Evolutionary conservation across 2,113 vertebrate species (phyloP).

Genomic region (Phainopepla nitens): DNA sequence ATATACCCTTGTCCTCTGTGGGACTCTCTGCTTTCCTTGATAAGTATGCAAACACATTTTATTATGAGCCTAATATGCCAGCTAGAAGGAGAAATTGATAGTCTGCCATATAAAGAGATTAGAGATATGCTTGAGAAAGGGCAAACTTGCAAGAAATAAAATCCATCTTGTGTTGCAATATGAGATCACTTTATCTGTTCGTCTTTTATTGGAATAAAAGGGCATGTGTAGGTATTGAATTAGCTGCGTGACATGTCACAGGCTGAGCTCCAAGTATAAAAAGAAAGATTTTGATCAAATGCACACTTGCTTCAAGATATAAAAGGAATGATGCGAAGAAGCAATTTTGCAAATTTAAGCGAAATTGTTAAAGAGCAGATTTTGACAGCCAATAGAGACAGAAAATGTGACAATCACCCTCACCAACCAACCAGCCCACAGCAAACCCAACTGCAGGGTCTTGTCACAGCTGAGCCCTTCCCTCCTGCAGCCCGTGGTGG

Average conservation of each 20-base stretch:
- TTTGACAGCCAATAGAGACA: neutral
- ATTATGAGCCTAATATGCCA: neutral
- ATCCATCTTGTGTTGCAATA: neutral
- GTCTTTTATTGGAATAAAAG: neutral
- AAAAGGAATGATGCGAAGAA: neutral
- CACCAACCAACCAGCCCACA: neutral
- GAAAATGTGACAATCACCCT: neutral
- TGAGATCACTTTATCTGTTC: neutral
- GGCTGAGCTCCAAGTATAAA: neutral
- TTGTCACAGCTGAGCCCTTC: neutral
- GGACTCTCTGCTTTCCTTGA: neutral
- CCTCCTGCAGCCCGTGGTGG: neutral
- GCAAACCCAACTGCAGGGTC: neutral
- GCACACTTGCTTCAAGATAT: neutral
- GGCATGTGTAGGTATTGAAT: conserved; percentile 6
- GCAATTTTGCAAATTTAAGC: neutral
- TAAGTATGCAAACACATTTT: neutral
- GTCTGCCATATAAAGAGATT: neutral
- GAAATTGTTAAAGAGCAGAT: neutral
- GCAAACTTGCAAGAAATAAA: neutral
- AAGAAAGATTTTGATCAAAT: neutral
- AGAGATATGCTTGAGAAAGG: neutral
- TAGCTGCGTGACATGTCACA: neutral
- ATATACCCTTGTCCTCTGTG: neutral
- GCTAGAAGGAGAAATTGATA: neutral